Evolutionary conservation across 2,797 vertebrate genomes (phyloP).

Genomic region (Chelonia mydas): DNA sequence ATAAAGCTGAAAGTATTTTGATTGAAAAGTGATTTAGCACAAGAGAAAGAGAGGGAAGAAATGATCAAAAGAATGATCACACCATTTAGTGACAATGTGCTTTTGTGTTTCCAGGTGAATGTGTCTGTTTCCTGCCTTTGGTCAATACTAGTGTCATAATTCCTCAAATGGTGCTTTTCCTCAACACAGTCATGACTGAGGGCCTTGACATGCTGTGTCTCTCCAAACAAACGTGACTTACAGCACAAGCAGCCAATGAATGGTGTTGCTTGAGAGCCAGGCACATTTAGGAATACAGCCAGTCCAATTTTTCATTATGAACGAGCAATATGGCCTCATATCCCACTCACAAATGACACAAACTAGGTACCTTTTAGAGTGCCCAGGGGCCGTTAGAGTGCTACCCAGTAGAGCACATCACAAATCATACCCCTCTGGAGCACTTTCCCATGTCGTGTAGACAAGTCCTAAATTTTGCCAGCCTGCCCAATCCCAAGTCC

Average conservation of each 20-base stretch:
- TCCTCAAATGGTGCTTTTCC: background rate
- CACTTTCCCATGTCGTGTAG: background rate
- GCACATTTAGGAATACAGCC: background rate
- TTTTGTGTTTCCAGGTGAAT: background rate
- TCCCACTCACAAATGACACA: background rate
- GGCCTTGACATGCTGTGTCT: background rate
- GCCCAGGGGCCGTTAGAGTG: background rate
- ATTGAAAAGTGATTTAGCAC: background rate
- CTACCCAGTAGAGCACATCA: background rate
- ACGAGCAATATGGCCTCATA: background rate
- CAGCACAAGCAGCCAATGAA: background rate
- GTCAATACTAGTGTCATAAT: background rate
- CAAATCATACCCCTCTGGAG: background rate
- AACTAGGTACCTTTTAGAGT: background rate
- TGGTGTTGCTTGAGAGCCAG: background rate
- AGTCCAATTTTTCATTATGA: background rate
- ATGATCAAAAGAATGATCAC: background rate
- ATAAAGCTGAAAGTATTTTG: background rate
- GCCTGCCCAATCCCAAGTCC: background rate
- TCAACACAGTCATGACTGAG: background rate
- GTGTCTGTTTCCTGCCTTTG: accelerated
- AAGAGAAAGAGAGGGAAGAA: background rate
- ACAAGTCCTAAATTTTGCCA: background rate
- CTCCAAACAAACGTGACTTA: background rate
- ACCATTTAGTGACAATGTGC: background rate